Conservation (phyloP, 2,113 vertebrate species). For the human region DNA sequence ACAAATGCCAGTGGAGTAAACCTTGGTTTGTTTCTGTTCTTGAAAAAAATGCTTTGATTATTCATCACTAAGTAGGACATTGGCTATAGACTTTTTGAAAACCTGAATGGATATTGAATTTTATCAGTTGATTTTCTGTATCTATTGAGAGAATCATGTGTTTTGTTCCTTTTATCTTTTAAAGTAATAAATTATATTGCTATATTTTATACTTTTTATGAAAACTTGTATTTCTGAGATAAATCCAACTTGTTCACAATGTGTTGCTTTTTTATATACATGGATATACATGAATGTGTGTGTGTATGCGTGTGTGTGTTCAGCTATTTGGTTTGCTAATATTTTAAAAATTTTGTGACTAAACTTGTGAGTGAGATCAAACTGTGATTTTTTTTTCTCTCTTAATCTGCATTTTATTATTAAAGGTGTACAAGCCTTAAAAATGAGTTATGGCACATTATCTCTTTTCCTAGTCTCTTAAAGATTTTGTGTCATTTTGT, state of each 20-base stretch:
- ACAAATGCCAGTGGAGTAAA: not conserved
- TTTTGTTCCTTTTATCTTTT: not conserved
- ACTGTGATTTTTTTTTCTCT: constrained; percentile 19
- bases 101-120: not conserved
- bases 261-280: not conserved
- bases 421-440: not conserved
- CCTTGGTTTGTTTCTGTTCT: not conserved
- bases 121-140: constrained; percentile 13
- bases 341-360: constrained; percentile 12
- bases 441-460: not conserved
- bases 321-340: not conserved
- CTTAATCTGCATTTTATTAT: not conserved
- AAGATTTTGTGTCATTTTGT: not conserved
- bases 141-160: not conserved
- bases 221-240: not conserved
- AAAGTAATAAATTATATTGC: not conserved
- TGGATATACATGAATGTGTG: not conserved
- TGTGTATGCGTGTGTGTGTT: not conserved
- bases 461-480: not conserved
- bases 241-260: not conserved
- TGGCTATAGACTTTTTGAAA: not conserved
- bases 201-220: constrained; percentile 1
- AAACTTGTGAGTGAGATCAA: not conserved
- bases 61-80: not conserved
- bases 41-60: constrained; percentile 2